These are phyloP conservation scores for Pterostichus madidus DNA, from an alignment of 2,888 invertebrate genomes.

Conservation along the genomic window DNA sequence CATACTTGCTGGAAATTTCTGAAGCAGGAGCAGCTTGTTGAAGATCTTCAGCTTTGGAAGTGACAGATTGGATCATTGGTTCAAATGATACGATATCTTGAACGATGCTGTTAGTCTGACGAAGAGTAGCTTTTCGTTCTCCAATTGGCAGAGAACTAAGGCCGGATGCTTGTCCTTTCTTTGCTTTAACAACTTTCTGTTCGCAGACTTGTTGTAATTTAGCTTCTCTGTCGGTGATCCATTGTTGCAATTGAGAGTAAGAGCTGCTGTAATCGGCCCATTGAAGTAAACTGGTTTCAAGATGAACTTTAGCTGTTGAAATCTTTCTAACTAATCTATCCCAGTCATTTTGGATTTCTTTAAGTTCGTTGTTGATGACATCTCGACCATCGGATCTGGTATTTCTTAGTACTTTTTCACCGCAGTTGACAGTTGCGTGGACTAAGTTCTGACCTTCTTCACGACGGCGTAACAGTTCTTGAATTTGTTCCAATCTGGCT, in stretches of 20 bases:
- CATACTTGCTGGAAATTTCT: conserved; percentile 94
- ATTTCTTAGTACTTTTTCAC: conserved; percentile 92
- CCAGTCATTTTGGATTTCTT: conserved; percentile 95
- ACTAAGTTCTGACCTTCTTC: conserved; percentile 93
- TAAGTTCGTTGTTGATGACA: conserved; percentile 90
- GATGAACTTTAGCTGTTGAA: conserved; percentile 92
- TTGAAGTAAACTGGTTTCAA: conserved; percentile 94
- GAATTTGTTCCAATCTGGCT: conserved; percentile 87
- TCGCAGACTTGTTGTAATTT: conserved; percentile 94
- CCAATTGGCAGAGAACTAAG: conserved; percentile 89
- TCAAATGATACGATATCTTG: conserved; percentile 98
- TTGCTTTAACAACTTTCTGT: conserved; percentile 89
- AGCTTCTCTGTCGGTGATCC: conserved; percentile 96
- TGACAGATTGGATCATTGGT: conserved; percentile 97
- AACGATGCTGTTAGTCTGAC: conserved; percentile 95
- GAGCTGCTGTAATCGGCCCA: conserved; percentile 98
- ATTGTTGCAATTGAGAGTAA: conserved; percentile 94
- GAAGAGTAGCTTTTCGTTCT: conserved; percentile 92
- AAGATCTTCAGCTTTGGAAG: conserved; percentile 94
- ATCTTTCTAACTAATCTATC: conserved; percentile 94
- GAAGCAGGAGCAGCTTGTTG: conserved; percentile 94
- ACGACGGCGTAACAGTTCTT: conserved; percentile 88
- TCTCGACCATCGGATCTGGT: conserved; percentile 94
- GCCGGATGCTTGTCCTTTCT: conserved; percentile 87
- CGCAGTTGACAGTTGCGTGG: conserved; percentile 92